These are phyloP conservation scores for Sus cebifrons DNA, from an alignment of 2,797 vertebrate species.

Conservation along the genomic window DNA sequence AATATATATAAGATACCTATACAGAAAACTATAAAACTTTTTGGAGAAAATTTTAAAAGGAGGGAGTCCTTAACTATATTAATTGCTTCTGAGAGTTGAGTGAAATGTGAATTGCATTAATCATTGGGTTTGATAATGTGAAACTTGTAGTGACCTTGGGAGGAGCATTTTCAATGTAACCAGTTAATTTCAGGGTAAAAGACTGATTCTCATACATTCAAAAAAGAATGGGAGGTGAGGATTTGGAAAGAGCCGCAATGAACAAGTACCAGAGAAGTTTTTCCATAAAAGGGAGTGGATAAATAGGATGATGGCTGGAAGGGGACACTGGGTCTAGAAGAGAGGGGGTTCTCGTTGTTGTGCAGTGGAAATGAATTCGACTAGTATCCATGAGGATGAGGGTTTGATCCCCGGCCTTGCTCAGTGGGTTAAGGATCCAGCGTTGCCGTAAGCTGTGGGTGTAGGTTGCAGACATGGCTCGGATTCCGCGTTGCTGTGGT, in stretches of 20 bases:
- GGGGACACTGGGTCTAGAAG: neutral
- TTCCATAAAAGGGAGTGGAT: neutral
- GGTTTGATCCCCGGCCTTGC: too few relatives aligned
- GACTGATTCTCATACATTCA: neutral
- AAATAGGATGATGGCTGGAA: neutral
- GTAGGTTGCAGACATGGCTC: too few relatives aligned
- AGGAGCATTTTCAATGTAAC: neutral
- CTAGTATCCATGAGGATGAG: too few relatives aligned
- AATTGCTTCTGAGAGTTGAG: neutral
- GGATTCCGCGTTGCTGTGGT: too few relatives aligned
- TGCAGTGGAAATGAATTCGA: too few relatives aligned
- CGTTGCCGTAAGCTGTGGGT: too few relatives aligned
- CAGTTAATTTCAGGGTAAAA: neutral
- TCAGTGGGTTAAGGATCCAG: too few relatives aligned
- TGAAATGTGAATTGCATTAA: neutral
- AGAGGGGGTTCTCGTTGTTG: too few relatives aligned
- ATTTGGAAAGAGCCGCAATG: neutral
- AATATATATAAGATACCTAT: neutral
- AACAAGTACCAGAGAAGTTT: neutral
- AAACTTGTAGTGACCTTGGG: neutral
- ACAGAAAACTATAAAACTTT: neutral
- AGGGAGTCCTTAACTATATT: neutral
- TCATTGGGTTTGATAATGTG: neutral
- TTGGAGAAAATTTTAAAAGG: neutral
- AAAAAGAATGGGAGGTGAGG: neutral